Evolutionary conservation across 2,888 invertebrate genomes (phyloP).

Genomic region (Amphipyra berbera): DNA sequence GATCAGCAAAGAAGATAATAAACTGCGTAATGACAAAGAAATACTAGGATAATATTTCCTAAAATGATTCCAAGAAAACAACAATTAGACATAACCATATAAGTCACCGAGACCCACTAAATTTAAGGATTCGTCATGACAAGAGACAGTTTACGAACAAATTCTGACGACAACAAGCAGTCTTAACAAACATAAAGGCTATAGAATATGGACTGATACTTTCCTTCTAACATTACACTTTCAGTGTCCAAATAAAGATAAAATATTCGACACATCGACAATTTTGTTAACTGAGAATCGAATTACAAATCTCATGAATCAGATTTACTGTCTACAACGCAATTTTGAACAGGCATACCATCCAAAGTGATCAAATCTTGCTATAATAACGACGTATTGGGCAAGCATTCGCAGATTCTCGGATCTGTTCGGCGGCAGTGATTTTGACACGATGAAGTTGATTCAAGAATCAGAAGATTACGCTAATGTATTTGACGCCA

Average conservation of each 20-base stretch:
- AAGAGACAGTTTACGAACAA: conserved; percentile 19
- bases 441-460: neutral
- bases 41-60: conserved; percentile 7
- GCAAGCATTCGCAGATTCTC: conserved; percentile 29
- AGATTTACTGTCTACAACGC: conserved; percentile 28
- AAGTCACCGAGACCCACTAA: neutral
- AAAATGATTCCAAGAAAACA: conserved; percentile 24
- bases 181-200: conserved; percentile 4
- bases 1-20: neutral
- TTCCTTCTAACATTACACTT: conserved; percentile 13
- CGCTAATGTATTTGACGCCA: no score
- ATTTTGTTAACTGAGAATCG: conserved; percentile 31
- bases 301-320: conserved; percentile 33
- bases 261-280: conserved; percentile 29
- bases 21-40: conserved; percentile 9
- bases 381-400: conserved; percentile 34
- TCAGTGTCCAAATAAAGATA: conserved; percentile 28
- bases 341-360: conserved; percentile 42
- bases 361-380: conserved; percentile 27
- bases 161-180: conserved; percentile 7
- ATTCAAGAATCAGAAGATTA: no score
- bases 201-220: conserved; percentile 4
- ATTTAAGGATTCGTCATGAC: conserved; percentile 27
- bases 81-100: conserved; percentile 11
- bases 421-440: neutral